Evolutionary conservation across 2,888 invertebrate genomes (phyloP), one percentile per base, ranked within the genome.

Genomic region (Acanthopleura granulata): DNA sequence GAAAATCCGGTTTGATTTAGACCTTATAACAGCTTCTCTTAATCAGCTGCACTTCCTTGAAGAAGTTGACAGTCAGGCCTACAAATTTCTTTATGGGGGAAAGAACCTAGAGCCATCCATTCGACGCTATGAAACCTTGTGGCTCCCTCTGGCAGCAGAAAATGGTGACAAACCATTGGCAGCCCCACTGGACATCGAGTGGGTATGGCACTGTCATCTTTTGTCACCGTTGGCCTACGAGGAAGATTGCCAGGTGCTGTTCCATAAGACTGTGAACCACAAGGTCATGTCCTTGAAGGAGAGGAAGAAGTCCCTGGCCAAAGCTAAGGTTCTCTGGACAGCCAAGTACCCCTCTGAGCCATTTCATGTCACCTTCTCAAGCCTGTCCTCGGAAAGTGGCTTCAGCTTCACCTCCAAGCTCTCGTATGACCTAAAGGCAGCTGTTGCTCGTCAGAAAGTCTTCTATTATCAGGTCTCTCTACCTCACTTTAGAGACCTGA

Each of bases 391-490:
- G 1, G n/a, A 29, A 18, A 57, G 12, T 62, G 12, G 49, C 49
- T 40, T 71, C 49, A 72, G 77, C 27, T 86, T 88, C 78, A 75
- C 73, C 49, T 79, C 82, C 49, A 83, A 83, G 74, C 74, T 87
- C 80, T 77, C 84, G 25, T 92, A 91, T 78, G 87, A 92, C 79
- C 84, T 92, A 27, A 85, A 85, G 49, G 85, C 81, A 27, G 91
- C 92, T 22, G 89, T 90, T 4, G 83, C 85, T 62, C 82, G 92
- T 69, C 92, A 92, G 82, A 83, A 88, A 74, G 89, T 90, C 62
- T 92, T 92, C 84, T 91, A 89, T 79, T 92, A 92, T 84, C 89
- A 91, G 86, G 91, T 91, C 18, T 91, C 91, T 18, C 85, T 92
- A 71, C 91, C 91, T 15, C 92, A 92, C 81, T 92, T 89, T 83